Conservation (phyloP, 1,140 invertebrate genomes). For the Bemisia tabaci region DNA sequence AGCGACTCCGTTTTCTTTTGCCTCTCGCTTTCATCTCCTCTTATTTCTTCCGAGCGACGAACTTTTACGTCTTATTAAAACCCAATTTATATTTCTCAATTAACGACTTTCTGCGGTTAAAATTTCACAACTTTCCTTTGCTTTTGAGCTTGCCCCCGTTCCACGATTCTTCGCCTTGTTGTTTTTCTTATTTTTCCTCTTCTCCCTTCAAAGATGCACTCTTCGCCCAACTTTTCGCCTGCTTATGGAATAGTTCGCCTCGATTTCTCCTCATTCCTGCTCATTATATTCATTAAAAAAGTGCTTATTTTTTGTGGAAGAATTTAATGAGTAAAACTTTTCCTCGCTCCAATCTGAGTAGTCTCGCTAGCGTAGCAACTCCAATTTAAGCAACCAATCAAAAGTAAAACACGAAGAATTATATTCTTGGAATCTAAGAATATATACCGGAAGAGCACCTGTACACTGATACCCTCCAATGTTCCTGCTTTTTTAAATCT, state of each 20-base stretch:
- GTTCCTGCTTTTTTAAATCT: too few species aligned
- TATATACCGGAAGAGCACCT: too few species aligned
- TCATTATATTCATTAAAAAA: slow-evolving; percentile 1
- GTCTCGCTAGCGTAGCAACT: neutral
- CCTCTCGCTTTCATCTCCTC: neutral
- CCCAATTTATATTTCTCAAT: neutral
- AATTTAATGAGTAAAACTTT: neutral
- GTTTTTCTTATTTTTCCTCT: neutral
- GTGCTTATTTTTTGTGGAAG: neutral
- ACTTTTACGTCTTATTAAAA: neutral
- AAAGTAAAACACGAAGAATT: neutral
- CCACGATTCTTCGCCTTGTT: neutral
- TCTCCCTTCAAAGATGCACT: neutral
- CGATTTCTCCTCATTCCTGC: neutral
- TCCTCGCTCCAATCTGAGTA: neutral
- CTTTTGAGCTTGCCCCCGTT: neutral
- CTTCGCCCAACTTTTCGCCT: neutral
- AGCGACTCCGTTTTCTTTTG: neutral
- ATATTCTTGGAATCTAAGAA: neutral
- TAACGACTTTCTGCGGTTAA: neutral
- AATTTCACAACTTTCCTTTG: neutral
- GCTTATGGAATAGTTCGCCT: neutral
- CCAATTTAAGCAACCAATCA: neutral
- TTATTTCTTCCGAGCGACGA: neutral
- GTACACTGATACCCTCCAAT: too few species aligned